Evolutionary conservation across 1,140 invertebrate genomes (phyloP).

Genomic region (Drosophila simulans): DNA sequence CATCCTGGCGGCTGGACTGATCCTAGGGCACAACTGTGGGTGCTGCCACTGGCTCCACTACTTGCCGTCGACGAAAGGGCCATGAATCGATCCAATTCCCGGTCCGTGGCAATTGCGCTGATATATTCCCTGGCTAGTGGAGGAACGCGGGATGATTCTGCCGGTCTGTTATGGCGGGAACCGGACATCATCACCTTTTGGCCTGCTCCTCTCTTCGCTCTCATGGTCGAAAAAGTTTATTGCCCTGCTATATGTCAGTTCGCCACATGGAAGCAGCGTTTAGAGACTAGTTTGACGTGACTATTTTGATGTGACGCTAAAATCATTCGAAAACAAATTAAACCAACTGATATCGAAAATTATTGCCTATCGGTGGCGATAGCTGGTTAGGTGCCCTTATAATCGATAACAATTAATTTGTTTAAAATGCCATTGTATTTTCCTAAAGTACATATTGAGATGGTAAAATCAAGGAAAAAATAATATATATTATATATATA

Average conservation of each 20-base stretch:
- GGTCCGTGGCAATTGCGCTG: constrained; percentile 38
- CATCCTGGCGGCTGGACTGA: background rate
- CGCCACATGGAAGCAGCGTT: background rate
- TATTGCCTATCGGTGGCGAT: too few species aligned
- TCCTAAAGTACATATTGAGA: too few species aligned
- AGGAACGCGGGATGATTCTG: constrained; percentile 37
- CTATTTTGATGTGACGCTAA: too few species aligned
- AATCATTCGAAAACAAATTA: too few species aligned
- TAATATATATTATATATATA: too few species aligned
- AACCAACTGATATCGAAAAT: too few species aligned
- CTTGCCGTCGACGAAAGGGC: constrained; percentile 44
- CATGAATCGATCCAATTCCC: constrained; percentile 53
- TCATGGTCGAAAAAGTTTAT: background rate
- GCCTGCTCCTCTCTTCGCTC: background rate
- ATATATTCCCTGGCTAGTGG: constrained; percentile 43
- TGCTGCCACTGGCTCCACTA: constrained; percentile 36
- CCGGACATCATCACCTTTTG: background rate
- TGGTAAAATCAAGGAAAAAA: too few species aligned
- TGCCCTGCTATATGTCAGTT: background rate
- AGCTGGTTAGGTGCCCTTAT: too few species aligned
- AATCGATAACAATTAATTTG: too few species aligned
- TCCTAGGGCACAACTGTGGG: constrained; percentile 27
- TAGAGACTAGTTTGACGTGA: too few species aligned
- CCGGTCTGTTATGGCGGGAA: constrained; percentile 14
- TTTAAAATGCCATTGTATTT: too few species aligned